Base-by-base conservation (phyloP, 2,113 vertebrate species). In the Equus przewalskii region DNA sequence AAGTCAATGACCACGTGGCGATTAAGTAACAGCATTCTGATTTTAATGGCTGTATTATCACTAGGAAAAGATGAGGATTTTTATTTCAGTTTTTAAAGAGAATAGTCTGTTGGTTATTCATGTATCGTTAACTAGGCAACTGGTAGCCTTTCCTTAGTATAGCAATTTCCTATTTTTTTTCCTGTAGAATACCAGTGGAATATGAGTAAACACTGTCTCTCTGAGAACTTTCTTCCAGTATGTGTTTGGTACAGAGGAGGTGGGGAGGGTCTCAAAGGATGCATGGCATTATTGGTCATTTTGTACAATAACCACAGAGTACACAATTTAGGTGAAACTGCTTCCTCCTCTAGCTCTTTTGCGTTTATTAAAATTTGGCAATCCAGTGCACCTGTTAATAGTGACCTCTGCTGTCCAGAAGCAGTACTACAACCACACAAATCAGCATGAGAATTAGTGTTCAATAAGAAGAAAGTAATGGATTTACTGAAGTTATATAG, bases 381-480 rank as follows among this genome's bases (percentile, higher is more conserved):
- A 56, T 21, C 4, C 21, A 51, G 85, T 89, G 79, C 88, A 92
- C 6, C 97, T 98, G 79, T 96, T 97, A 76, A 85, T 64, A 92
- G 96, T 96, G 96, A 87, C 97, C 97, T 98, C 97, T 98, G 96
- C 96, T 97, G 98, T 82, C 49, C 54, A 69, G 7, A 88, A 91
- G 10, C 3, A 84, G 97, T 88, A 98, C 78, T 94, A 64, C 97
- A 93, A 19, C 24, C 46, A 81, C 30, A 58, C 86, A 72, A 62
- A 76, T 78, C 16, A 0, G 3, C 33, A 18, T 12, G 26, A 65
- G 67, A 76, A 96, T 96, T 92, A 49, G 75, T 67, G 24, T 67
- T 95, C 1, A 2, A 1, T 51, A 54, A 30, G 21, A 84, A 69
- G 18, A 24, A 73, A 79, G 85, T 72, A 83, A 73, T 69, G 26